Base-by-base conservation (phyloP, 2,888 invertebrate genomes). In the Tillus elongatus region DNA sequence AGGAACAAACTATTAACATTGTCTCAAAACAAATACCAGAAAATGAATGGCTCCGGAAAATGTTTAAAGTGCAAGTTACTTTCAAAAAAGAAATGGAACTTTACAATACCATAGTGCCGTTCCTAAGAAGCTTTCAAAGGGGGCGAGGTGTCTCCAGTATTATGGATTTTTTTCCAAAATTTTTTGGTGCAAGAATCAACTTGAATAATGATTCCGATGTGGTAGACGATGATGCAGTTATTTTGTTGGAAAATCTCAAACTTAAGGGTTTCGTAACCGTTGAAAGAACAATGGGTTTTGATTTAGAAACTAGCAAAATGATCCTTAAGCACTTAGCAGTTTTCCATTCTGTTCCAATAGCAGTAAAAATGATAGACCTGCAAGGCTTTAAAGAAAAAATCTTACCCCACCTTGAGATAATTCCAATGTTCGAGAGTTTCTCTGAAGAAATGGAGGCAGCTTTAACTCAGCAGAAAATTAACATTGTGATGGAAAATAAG, bases 321-420 rank as follows among this genome's bases (percentile, higher is more conserved):
- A 57, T 69, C 3, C 44, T 73, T 1, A 54, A 57, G 28, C 51
- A 64, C n/a, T 44, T 73, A 45, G 73, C 74, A 0, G 58, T 63
- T 39, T 72, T 69, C 42, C 74, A 75, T 49, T 71, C 71, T 0
- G 54, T 72, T n/a, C 66, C 72, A 1, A 59, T 74, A 9, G 72
- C 69, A 0, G 51, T 69, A 36, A 70, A 72, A 33, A 37, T 61
- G 1, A 61, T 58, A 35, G 58, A 64, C 31, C 63, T 67, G 0
- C 45, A 57, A 16, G 46, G 53, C 2, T 70, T 62, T 51, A 41
- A 62, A 6, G 40, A 52, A 15, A 50, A 50, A 19, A 19, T 19
- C n/a, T 19, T 19, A 19, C 24, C 24, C 6, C n/a, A 19, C n/a
- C n/a, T 19, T 6, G n/a, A 19, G 24, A 19, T 19, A 6, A n/a